These are phyloP conservation scores for Tragopan temminckii DNA, from an alignment of 2,797 vertebrate species.

Conservation along the genomic window DNA sequence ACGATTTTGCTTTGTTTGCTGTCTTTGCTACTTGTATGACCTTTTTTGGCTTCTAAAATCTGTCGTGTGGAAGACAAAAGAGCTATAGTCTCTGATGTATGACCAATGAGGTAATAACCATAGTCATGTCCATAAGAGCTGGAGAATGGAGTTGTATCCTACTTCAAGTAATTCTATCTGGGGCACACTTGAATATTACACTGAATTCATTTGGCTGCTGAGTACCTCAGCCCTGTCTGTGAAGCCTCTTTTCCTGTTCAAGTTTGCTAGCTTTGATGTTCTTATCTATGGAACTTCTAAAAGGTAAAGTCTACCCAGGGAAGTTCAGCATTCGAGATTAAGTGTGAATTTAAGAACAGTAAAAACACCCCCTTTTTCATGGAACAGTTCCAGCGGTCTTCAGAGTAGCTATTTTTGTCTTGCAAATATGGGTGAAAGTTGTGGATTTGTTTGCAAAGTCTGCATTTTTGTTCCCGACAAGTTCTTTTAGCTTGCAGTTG, in stretches of 20 bases:
- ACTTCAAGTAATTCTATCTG: background rate
- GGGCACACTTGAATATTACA: background rate
- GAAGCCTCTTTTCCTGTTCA: background rate
- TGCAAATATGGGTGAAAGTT: background rate
- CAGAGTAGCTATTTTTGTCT: background rate
- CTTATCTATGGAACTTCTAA: slow-evolving; percentile 18
- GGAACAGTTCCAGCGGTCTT: background rate
- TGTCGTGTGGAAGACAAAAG: background rate
- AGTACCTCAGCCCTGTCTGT: background rate
- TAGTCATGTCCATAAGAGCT: background rate
- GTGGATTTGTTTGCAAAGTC: background rate
- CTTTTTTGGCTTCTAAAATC: background rate
- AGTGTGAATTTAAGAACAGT: background rate
- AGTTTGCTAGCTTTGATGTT: slow-evolving; percentile 39
- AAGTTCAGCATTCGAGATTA: background rate
- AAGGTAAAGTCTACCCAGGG: background rate
- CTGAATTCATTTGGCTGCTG: background rate
- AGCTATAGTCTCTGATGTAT: background rate
- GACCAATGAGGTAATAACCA: background rate
- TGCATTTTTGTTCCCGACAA: background rate
- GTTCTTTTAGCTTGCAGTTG: background rate
- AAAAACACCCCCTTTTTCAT: background rate
- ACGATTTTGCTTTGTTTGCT: background rate
- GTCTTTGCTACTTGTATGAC: background rate
- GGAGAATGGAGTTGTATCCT: background rate